phyloP scores from a whole-genome alignment of 2,797 vertebrate species.

The Anniella stebbinsi region DNA sequence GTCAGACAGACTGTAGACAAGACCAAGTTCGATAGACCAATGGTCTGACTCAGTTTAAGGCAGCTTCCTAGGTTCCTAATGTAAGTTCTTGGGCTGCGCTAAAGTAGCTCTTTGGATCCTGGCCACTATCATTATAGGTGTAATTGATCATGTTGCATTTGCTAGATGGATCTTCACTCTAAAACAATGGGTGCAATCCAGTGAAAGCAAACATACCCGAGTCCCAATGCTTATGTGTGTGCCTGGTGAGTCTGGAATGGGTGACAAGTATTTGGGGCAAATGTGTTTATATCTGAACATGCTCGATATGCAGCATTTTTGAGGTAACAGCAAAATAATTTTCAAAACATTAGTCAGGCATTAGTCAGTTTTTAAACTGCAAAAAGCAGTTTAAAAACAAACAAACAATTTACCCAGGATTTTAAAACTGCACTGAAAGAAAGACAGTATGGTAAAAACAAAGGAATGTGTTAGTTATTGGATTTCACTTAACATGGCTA shows the following conservation, averaged over 20 bases:
- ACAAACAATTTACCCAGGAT: neutral
- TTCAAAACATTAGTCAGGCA: no score
- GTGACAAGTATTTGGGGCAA: neutral
- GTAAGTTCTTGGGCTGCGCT: neutral
- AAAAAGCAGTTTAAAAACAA: no score
- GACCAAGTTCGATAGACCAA: neutral
- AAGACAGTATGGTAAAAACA: neutral
- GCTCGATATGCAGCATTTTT: neutral
- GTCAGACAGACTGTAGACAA: neutral
- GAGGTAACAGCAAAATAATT: neutral
- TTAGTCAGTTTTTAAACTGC: no score
- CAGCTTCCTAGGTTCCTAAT: neutral
- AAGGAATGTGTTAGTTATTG: neutral
- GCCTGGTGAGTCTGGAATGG: neutral
- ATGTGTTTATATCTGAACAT: neutral
- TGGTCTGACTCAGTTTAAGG: neutral
- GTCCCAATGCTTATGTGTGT: no score
- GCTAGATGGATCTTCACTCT: constrained; percentile 31
- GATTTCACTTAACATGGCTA: constrained; percentile 16
- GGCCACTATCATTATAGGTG: neutral
- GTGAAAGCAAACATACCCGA: neutral
- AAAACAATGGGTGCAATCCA: neutral
- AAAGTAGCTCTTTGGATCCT: neutral
- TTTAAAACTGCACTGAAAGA: neutral
- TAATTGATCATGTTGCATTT: constrained; percentile 34